Base-by-base conservation (phyloP, 53 echinoderm and acorn worm species). In the Paracentrotus lividus region DNA sequence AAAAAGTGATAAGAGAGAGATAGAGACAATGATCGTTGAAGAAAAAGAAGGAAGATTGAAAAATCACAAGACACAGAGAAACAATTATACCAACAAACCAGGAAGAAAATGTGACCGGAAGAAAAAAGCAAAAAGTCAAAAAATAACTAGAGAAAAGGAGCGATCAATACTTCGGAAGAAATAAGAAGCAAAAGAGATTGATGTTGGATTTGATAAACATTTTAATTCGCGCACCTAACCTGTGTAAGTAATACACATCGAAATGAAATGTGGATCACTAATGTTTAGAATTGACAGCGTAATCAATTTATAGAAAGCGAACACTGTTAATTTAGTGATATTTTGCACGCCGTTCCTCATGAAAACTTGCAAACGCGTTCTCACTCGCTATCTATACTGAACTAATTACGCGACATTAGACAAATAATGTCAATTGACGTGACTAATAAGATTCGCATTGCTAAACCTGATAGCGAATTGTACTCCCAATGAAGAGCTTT, bases 401-500 rank as follows among this genome's bases (percentile, higher is more conserved):
- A 88, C 88, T 55, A 88, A 88, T 88, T 88, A 88, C 27, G 88
- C 88, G 88, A 88, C 88, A 88, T 88, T 88, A 88, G 88, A 88
- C 88, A 88, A 88, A 88, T 88, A 88, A 88, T 88, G 88, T 88
- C 88, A 88, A 88, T 88, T 38, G 88, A 56, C 57, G 38, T 15
- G 88, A 31, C 88, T 88, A 88, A 88, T 88, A 88, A 88, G 88
- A 88, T 88, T 56, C 88, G 38, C 88, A 88, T 88, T 88, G 38
- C 88, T 55, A 88, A 88, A 88, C 88, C 88, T 88, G 88, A 88
- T 88, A 88, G 88, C 33, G 38, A 88, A 52, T 88, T 29, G 88
- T 31, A 88, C 31, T 16, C 54, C 88, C 36, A 88, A 58, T 88
- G 88, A 88, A 51, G 33, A 32, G 56, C 58, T 53, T 38, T 57